These are phyloP conservation scores for Microplitis mediator DNA, from an alignment of 1,140 invertebrate genomes.

Conservation along the genomic window DNA sequence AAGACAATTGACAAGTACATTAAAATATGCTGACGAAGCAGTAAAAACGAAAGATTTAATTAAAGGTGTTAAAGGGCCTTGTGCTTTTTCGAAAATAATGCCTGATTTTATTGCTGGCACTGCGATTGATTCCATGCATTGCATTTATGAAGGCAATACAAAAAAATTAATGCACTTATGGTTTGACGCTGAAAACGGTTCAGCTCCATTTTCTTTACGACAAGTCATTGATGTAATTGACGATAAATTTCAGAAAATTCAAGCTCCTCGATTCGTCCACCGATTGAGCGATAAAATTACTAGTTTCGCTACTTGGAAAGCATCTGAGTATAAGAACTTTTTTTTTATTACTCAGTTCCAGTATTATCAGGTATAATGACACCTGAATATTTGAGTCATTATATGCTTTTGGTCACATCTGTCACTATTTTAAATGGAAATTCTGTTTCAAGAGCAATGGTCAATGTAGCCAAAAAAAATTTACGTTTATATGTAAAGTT, in stretches of 20 bases:
- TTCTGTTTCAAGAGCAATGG: constrained; percentile 1
- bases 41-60: no score
- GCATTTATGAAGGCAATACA: constrained; percentile 8
- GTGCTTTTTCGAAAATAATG: neutral
- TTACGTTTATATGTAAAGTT: no score
- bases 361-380: constrained; percentile 24
- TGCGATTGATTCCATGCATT: constrained; percentile 19
- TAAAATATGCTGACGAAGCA: no score
- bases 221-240: neutral
- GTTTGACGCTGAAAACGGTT: constrained; percentile 3
- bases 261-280: no score
- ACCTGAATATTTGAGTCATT: constrained; percentile 24
- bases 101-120: constrained; percentile 2
- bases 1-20: no score
- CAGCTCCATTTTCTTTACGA: constrained; percentile 3
- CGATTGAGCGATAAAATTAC: neutral
- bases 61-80: constrained; percentile 1
- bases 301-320: constrained; percentile 24
- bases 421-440: constrained; percentile 12
- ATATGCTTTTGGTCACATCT: constrained; percentile 15
- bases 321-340: constrained; percentile 23
- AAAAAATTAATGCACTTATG: constrained; percentile 6
- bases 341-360: constrained; percentile 26
- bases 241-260: no score
- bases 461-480: no score